Conservation (phyloP, 2,888 invertebrate genomes). For the Onchidella celtica region DNA sequence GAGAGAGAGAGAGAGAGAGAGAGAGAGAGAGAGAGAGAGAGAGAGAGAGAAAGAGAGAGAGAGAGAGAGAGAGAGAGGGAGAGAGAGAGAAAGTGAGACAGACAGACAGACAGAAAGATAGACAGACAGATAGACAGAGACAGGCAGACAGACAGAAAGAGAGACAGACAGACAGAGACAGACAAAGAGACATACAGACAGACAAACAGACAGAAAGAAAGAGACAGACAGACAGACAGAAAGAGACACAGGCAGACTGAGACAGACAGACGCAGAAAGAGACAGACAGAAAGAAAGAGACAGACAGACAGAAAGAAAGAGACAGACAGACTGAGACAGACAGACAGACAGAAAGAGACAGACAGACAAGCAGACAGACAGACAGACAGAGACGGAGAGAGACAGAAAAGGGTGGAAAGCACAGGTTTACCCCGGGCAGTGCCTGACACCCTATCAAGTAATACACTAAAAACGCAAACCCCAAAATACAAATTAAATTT, state of each 20-base stretch:
- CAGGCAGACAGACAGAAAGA: neutral
- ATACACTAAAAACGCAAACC: too few relatives aligned
- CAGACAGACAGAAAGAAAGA: too few relatives aligned
- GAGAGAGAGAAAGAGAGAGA: neutral
- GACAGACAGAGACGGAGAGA: constrained; percentile 61
- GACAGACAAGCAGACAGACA: constrained; percentile 63
- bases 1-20: neutral
- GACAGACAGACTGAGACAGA: too few relatives aligned
- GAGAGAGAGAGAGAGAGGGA: neutral
- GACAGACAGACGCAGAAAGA: neutral
- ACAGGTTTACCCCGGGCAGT: too few relatives aligned
- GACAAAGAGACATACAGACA: neutral
- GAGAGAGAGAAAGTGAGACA: neutral
- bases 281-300: too few relatives aligned
- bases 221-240: neutral
- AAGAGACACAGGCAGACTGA: neutral
- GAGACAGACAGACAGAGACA: neutral
- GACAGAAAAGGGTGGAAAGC: too few relatives aligned
- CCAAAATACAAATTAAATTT: too few relatives aligned
- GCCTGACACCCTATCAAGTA: too few relatives aligned
- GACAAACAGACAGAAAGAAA: constrained; percentile 18
- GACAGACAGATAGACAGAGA: neutral
- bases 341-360: constrained; percentile 5
- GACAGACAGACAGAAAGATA: neutral
- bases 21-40: neutral